Conservation (phyloP, 2,113 vertebrate species). For the Eolophus roseicapilla region DNA sequence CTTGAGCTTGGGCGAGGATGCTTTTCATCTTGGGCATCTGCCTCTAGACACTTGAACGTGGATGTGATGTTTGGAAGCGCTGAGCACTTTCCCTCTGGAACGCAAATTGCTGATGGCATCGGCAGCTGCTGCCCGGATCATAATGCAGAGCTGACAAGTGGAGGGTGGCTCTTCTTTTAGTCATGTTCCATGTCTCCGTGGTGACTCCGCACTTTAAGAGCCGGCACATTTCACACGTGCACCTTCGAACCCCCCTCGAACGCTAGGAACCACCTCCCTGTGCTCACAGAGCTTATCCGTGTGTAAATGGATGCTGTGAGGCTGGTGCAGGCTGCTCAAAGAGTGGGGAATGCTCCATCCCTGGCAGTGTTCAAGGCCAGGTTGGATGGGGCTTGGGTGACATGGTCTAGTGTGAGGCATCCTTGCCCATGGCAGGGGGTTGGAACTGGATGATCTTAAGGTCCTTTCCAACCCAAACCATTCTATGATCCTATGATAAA, state of each 20-base stretch:
- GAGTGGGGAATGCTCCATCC: not conserved
- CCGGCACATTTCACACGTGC: rapidly evolving
- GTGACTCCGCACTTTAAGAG: not conserved
- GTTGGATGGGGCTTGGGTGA: not conserved
- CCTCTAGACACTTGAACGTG: not conserved
- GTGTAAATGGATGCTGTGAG: not conserved
- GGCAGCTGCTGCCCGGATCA: not conserved
- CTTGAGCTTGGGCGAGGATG: not conserved
- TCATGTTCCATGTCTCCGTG: not conserved
- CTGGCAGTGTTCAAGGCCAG: not conserved
- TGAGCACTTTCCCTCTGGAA: not conserved
- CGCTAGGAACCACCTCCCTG: rapidly evolving
- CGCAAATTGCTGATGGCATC: not conserved
- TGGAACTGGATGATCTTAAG: not conserved
- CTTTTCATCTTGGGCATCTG: not conserved
- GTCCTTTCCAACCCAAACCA: not conserved
- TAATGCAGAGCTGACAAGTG: not conserved
- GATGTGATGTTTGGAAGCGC: not conserved
- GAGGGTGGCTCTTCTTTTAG: not conserved
- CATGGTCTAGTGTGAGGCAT: not conserved
- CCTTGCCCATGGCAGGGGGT: not conserved
- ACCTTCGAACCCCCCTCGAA: rapidly evolving
- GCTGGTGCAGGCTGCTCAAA: not conserved
- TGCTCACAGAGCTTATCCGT: rapidly evolving
- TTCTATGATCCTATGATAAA: not conserved